Evolutionary conservation across 2,113 vertebrate species (phyloP).

Genomic region (Amphiprion percula): DNA sequence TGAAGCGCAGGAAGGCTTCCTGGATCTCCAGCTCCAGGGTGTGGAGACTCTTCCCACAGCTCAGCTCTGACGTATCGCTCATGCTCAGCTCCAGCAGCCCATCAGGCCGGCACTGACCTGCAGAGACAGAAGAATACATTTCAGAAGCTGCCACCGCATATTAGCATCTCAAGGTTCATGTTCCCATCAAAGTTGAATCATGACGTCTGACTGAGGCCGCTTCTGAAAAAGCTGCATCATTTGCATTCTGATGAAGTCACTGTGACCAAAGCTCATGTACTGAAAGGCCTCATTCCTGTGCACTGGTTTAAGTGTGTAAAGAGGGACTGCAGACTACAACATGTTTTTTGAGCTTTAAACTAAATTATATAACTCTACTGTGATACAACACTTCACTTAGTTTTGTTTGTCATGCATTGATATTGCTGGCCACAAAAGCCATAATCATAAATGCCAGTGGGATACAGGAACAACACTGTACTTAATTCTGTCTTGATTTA

Average conservation of each 20-base stretch:
- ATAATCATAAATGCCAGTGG: too few relatives aligned
- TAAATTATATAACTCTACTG: too few relatives aligned
- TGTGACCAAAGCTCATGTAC: slow-evolving; percentile 3
- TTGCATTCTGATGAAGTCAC: slow-evolving; percentile 7
- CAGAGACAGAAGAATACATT: slow-evolving; percentile 7
- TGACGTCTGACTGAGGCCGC: background rate
- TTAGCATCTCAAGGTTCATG: background rate
- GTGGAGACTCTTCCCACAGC: slow-evolving; percentile 90
- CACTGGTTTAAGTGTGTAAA: background rate
- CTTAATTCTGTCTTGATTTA: too few relatives aligned
- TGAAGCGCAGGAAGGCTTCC: slow-evolving; percentile 97
- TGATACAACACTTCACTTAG: too few relatives aligned
- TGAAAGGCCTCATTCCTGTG: slow-evolving; percentile 3
- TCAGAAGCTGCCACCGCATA: background rate
- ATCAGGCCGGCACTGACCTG: slow-evolving; percentile 93
- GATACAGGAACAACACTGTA: too few relatives aligned
- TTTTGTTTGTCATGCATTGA: too few relatives aligned
- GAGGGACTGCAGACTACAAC: too few relatives aligned
- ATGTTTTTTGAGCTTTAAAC: too few relatives aligned
- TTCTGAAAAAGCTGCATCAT: background rate
- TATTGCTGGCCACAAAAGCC: too few relatives aligned
- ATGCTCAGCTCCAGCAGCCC: slow-evolving; percentile 91
- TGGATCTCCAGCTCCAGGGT: slow-evolving; percentile 96
- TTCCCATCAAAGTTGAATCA: background rate
- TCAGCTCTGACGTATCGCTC: slow-evolving; percentile 92